Base-by-base conservation (phyloP, 2,888 invertebrate species). In the Rhagonycha fulva region DNA sequence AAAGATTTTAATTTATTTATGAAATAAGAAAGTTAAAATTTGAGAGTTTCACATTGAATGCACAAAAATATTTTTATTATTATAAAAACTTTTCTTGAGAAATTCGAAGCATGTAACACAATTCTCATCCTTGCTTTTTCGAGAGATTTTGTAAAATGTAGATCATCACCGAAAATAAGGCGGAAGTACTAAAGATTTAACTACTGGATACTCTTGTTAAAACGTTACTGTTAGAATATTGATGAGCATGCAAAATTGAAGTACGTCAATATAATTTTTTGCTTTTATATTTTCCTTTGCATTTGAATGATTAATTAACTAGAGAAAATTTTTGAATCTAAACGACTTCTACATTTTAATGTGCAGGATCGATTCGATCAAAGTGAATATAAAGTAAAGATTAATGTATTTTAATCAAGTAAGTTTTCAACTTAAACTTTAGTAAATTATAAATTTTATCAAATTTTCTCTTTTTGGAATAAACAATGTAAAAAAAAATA, bases 171-270 rank as follows among this genome's bases (percentile, higher is more conserved):
- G 70, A 71, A 71, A 69, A 72, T 71, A 61, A 68, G 68, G 72
- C 68, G 75, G 71, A 70, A 71, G 68, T 62, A 23, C 71, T 69
- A 70, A 72, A 71, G 75, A 71, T 75, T 75, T 69, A 72, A 75
- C 72, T 72, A 75, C 63, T 71, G 72, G 75, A 71, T 71, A 71
- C 68, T 75, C 28, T 28, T 28, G 62, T 67, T 63, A 63, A 68
- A 72, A 71, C 67, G 75, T 70, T 75, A 68, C 71, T 69, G 47
- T 68, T 68, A 71, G 75, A 75, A 75, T 75, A 75, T 75, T 75
- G 75, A 75, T 75, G 75, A 75, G 72, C 67, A 68, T 75, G 75
- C 70, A 75, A 71, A 75, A 61, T 66, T 66, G 30, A 62, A 70
- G 62, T 30, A 71, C 67, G 71, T 32, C 66, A 60, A 23, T 63